phyloP scores from a whole-genome alignment of 2,797 vertebrate genomes.

The Peromyscus aztecus region DNA sequence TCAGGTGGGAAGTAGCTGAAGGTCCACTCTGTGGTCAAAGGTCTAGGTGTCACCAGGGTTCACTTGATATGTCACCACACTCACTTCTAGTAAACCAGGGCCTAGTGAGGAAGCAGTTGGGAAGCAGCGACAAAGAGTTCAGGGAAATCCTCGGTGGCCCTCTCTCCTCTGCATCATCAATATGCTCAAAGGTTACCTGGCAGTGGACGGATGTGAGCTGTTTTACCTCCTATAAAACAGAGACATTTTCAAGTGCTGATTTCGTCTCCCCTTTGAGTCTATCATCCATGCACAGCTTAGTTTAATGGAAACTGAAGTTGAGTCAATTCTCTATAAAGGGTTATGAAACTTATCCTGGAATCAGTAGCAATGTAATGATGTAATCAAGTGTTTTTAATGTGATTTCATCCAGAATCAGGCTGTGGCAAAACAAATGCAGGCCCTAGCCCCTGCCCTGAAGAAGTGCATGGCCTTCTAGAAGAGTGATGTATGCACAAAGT shows the following conservation, averaged over 20 bases:
- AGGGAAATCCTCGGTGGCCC: neutral
- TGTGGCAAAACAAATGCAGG: constrained; percentile 24
- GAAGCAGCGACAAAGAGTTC: neutral
- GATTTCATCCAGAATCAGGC: neutral
- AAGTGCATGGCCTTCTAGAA: neutral
- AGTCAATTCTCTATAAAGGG: constrained; percentile 69
- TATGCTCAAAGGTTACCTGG: neutral
- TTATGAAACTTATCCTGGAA: constrained; percentile 59
- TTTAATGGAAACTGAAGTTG: constrained; percentile 71
- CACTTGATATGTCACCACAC: neutral
- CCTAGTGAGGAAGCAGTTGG: neutral
- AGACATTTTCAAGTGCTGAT: constrained; percentile 57
- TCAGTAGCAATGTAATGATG: neutral
- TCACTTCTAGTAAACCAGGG: neutral
- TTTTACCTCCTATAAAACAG: constrained; percentile 20
- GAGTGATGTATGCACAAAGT: neutral
- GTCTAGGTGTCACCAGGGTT: constrained; percentile 21
- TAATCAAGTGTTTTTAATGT: neutral
- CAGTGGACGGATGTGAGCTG: neutral
- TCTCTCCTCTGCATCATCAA: neutral
- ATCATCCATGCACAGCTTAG: constrained; percentile 64
- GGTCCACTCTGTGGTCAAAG: neutral
- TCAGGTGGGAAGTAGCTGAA: constrained; percentile 52
- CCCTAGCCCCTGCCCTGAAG: neutral
- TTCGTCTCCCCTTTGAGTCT: constrained; percentile 66